Evolutionary conservation across 1,140 invertebrate species (phyloP), one percentile per base, ranked within the genome.

Genomic region (Andricus grossulariae): DNA sequence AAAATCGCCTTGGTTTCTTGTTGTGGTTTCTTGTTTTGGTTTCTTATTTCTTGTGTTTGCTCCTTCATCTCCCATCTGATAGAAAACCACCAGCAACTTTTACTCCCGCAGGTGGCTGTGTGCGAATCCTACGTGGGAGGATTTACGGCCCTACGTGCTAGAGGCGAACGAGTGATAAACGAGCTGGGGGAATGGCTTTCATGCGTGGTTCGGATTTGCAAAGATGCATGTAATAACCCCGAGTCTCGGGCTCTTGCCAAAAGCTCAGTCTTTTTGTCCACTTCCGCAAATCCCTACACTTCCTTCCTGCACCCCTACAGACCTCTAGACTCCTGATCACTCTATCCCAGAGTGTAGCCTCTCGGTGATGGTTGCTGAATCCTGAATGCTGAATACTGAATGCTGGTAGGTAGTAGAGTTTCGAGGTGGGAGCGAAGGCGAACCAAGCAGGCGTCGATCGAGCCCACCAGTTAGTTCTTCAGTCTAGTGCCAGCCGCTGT

Each of bases 401-500:
- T 45, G 39, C 39, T 45, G 39, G 39, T 45, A 45, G 70, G 75
- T 81, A 71, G 77, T 70, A 71, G 71, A 71, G 77, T 52, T 25
- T 11, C 39, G 10, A 11, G 60, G 76, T 16, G 45, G 19, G 76
- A 80, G 78, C 60, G 74, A 80, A 81, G 32, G 77, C 72, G 77
- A 72, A 79, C 85, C 81, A 82, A 86, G 84, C 81, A 82, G 85
- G 84, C 83, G 81, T 78, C 73, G 82, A 75, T 70, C 50, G 75
- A 77, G 80, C 82, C 72, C 73, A 71, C 49, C 39, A 45, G 8
- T 45, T 57, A 72, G 80, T 81, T 74, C 80, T 80, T 82, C 86
- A 89, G 88, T 90, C 80, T 76, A 84, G 83, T 87, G 82, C 80
- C 83, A 88, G 82, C 86, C 83, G 80, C n/a, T 49, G 71, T 51